Conservation (phyloP, 2,888 invertebrate genomes). For the Smittia aterrima region DNA sequence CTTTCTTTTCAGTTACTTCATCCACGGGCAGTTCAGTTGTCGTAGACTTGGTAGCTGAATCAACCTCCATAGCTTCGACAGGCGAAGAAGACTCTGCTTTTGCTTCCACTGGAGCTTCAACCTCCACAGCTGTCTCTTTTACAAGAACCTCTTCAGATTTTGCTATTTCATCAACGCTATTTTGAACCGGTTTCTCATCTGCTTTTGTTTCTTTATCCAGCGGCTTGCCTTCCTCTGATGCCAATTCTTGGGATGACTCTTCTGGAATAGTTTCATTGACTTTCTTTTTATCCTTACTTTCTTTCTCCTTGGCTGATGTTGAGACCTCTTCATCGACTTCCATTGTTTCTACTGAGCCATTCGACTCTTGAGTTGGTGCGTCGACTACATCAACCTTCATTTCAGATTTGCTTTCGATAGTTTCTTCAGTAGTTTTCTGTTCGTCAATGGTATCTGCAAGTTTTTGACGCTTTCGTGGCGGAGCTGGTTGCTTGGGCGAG, state of each 20-base stretch:
- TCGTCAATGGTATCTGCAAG: neutral
- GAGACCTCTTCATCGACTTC: slow-evolving; percentile 37
- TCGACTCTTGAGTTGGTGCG: slow-evolving; percentile 39
- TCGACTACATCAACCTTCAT: slow-evolving; percentile 24
- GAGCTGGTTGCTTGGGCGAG: slow-evolving; percentile 7
- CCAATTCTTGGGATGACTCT: slow-evolving; percentile 42
- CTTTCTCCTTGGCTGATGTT: slow-evolving; percentile 33
- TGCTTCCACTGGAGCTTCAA: neutral
- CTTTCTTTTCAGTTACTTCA: neutral
- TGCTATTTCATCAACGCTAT: neutral
- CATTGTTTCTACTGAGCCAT: slow-evolving; percentile 45
- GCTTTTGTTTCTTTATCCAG: too few species aligned
- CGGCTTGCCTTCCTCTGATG: slow-evolving; percentile 39
- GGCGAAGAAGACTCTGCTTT: neutral
- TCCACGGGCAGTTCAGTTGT: too few species aligned
- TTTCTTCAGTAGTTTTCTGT: neutral
- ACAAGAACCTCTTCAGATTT: neutral
- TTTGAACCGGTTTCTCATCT: neutral
- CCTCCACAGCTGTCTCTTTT: neutral
- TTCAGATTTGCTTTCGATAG: slow-evolving; percentile 9
- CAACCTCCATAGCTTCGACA: slow-evolving; percentile 38
- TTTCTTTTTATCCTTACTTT: slow-evolving; percentile 37
- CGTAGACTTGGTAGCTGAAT: neutral
- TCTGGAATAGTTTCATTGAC: slow-evolving; percentile 1
- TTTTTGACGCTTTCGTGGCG: slow-evolving; percentile 31